Percentiles rank a stretch among this genome's conserved stretches.
Evolutionary conservation across 1,140 invertebrate species (phyloP).

Genomic region (Metaphire vulgaris): DNA sequence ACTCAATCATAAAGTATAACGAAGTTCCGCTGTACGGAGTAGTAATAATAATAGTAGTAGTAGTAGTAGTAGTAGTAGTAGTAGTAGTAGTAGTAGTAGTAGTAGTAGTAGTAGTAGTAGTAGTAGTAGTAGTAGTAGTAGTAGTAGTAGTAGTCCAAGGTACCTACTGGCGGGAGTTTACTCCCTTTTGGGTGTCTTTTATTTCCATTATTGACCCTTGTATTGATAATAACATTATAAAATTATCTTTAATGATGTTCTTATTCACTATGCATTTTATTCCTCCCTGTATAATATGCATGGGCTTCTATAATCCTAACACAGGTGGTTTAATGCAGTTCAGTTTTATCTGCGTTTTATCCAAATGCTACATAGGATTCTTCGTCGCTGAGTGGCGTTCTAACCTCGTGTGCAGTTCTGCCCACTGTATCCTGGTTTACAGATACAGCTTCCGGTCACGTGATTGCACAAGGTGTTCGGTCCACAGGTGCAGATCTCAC

Average conservation of each 20-base stretch:
- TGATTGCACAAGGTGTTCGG: slow-evolving; percentile 54
- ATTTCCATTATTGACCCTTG: background rate
- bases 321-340: too few species aligned
- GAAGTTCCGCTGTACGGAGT: background rate
- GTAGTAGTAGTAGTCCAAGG: too few species aligned
- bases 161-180: background rate
- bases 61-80: slow-evolving; percentile 9
- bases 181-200: too few species aligned
- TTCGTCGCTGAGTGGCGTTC: background rate
- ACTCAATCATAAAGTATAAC: background rate
- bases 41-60: background rate
- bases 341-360: too few species aligned
- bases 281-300: slow-evolving; percentile 3
- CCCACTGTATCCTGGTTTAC: slow-evolving; percentile 53
- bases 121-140: background rate
- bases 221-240: slow-evolving; percentile 1
- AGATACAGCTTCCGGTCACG: slow-evolving; percentile 53
- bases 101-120: background rate
- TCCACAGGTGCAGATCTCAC: slow-evolving; percentile 48
- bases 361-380: too few species aligned
- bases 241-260: background rate
- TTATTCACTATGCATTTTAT: too few species aligned
- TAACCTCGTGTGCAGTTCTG: slow-evolving; percentile 48
- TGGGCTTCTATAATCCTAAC: too few species aligned
- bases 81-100: too few species aligned